Conservation (phyloP, 1,140 invertebrate genomes). For the Drosophila kikkawai region DNA sequence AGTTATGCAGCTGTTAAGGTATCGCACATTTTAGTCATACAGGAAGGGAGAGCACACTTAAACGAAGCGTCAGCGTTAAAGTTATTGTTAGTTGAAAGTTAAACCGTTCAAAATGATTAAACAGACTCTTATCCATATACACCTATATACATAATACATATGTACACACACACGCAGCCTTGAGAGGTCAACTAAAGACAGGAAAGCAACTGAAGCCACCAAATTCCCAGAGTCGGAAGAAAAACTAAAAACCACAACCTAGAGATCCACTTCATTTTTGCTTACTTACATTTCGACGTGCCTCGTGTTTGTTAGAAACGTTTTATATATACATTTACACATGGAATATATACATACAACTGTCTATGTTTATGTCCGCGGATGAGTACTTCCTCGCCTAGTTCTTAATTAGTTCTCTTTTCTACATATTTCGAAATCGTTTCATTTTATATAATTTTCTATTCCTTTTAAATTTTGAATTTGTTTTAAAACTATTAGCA, state of each 20-base stretch:
- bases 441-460: slow-evolving; percentile 27
- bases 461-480: slow-evolving; percentile 19
- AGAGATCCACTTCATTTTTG: slow-evolving; percentile 57
- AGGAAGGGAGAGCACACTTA: slow-evolving; percentile 28
- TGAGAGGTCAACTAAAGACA: slow-evolving; percentile 69
- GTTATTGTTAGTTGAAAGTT: slow-evolving; percentile 78
- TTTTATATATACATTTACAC: slow-evolving; percentile 77
- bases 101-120: slow-evolving; percentile 58
- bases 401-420: slow-evolving; percentile 57
- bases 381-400: slow-evolving; percentile 67
- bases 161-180: slow-evolving; percentile 59
- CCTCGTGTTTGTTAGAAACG: slow-evolving; percentile 82
- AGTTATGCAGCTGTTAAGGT: slow-evolving; percentile 70
- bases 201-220: slow-evolving; percentile 78
- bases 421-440: slow-evolving; percentile 42
- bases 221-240: slow-evolving; percentile 72
- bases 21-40: slow-evolving; percentile 72
- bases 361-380: slow-evolving; percentile 50
- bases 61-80: slow-evolving; percentile 65
- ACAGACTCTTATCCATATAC: slow-evolving; percentile 66
- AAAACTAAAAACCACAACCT: slow-evolving; percentile 60
- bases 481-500: slow-evolving; percentile 21
- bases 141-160: slow-evolving; percentile 38
- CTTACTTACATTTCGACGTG: slow-evolving; percentile 80
- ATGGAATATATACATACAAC: slow-evolving; percentile 56